Evolutionary conservation across 2,797 vertebrate species (phyloP).

Genomic region (Phataginus tetradactyla): DNA sequence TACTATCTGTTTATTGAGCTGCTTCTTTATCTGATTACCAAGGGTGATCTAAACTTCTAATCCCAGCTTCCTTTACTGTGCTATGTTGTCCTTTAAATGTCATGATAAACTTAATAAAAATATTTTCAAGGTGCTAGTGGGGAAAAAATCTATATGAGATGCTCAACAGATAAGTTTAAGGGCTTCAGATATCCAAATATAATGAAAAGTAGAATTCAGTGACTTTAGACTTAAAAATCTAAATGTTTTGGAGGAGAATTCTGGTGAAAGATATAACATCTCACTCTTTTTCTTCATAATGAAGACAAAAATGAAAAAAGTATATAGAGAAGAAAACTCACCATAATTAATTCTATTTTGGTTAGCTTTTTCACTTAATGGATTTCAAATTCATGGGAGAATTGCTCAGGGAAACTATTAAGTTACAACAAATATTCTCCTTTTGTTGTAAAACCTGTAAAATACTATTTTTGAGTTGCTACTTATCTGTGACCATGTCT

Average conservation of each 20-base stretch:
- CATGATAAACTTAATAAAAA: background rate
- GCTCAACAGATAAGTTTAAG: background rate
- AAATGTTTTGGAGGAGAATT: background rate
- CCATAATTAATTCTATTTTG: background rate
- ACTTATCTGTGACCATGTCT: background rate
- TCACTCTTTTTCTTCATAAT: background rate
- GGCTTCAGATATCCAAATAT: background rate
- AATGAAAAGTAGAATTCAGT: background rate
- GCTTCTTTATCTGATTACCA: background rate
- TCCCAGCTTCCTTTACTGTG: background rate
- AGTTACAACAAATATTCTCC: background rate
- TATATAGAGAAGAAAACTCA: background rate
- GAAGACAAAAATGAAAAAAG: background rate
- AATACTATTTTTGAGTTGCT: background rate
- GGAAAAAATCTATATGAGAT: background rate
- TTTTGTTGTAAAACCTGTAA: background rate
- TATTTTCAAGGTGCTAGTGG: background rate
- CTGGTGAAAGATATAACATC: background rate
- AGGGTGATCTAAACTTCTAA: background rate
- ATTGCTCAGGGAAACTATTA: background rate
- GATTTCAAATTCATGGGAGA: background rate
- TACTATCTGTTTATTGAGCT: conserved; percentile 2
- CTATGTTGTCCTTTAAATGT: conserved; percentile 37
- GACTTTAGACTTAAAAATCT: background rate
- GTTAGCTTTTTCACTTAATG: background rate